A percentile compares a stretch with the other conserved stretches of the same genome.
phyloP scores from a whole-genome alignment of 2,797 vertebrate species.

The Myotis planiceps region DNA sequence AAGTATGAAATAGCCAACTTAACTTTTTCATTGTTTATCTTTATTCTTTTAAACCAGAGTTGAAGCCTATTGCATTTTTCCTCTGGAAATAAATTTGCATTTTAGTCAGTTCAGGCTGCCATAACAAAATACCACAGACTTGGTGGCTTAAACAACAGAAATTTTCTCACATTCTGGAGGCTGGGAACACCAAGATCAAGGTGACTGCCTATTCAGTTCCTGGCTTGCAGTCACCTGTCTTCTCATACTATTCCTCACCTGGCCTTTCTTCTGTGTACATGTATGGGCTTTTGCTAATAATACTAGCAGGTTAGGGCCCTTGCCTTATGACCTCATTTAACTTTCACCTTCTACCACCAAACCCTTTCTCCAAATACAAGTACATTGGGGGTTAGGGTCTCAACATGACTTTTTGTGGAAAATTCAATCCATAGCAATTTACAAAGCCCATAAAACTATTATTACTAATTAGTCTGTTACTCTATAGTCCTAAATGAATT shows the following conservation, averaged over 20 bases:
- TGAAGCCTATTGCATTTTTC: neutral
- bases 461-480: neutral
- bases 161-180: neutral
- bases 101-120: neutral
- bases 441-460: neutral
- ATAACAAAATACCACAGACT: neutral
- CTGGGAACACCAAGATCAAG: neutral
- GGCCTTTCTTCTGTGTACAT: neutral
- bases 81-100: neutral
- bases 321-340: neutral
- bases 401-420: neutral
- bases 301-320: rapidly evolving
- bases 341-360: neutral
- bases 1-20: neutral
- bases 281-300: neutral
- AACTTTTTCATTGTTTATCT: neutral
- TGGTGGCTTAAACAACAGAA: neutral
- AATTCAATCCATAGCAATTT: neutral
- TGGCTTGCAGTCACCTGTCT: neutral
- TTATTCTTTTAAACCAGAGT: neutral
- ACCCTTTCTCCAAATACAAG: neutral
- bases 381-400: neutral
- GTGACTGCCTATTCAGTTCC: neutral
- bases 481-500: neutral
- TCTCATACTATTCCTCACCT: neutral